Evolutionary conservation across 2,113 vertebrate species (phyloP).

Genomic region (Syngnathus scovelli): DNA sequence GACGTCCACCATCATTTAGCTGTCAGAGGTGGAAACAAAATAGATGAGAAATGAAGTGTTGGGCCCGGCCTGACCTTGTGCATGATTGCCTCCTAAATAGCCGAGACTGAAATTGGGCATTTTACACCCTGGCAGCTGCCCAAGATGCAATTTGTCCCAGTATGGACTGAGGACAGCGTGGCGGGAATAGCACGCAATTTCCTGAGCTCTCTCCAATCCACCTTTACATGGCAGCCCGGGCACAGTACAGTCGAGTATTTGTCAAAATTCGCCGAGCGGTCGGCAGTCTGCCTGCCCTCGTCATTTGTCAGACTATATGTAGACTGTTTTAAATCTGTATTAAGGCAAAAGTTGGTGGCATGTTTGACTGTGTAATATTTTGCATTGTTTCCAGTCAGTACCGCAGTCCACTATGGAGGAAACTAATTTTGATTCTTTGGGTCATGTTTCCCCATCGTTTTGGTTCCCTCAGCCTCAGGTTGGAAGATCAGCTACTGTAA

Average conservation of each 20-base stretch:
- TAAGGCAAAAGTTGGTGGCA: neutral
- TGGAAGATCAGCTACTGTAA: constrained; percentile 32
- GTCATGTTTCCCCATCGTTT: neutral
- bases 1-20: constrained; percentile 64
- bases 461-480: constrained; percentile 14
- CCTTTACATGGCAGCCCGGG: constrained; percentile 26
- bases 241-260: constrained; percentile 34
- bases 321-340: constrained; percentile 2
- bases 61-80: constrained; percentile 58
- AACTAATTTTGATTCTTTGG: no score
- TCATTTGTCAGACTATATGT: constrained; percentile 5
- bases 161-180: constrained; percentile 52
- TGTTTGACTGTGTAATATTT: neutral
- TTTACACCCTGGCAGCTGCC: constrained; percentile 70
- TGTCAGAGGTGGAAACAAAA: constrained; percentile 64
- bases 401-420: neutral
- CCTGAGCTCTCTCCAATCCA: constrained; percentile 53
- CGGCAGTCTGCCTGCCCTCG: constrained; percentile 22
- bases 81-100: constrained; percentile 68
- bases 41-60: constrained; percentile 63
- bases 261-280: constrained; percentile 39
- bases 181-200: constrained; percentile 53
- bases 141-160: constrained; percentile 66
- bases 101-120: constrained; percentile 62
- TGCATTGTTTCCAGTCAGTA: neutral